A percentile compares a stretch with the other conserved stretches of the same genome.
These are phyloP conservation scores for Adelosebastes latens DNA, from an alignment of 2,797 vertebrate genomes.

Conservation along the genomic window DNA sequence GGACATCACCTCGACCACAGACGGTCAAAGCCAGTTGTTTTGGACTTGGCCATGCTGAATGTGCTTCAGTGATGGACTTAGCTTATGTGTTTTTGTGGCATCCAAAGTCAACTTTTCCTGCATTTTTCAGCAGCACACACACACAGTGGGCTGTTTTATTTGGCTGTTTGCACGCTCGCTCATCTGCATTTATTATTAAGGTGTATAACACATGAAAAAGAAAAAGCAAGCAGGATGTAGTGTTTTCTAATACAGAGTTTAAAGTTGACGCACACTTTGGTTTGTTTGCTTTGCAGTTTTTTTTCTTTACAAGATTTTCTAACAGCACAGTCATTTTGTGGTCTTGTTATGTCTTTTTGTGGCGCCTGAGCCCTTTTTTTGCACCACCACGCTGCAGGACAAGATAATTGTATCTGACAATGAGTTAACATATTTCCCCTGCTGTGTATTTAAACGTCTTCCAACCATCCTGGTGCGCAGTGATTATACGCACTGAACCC, in stretches of 20 bases:
- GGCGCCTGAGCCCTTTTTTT: not conserved
- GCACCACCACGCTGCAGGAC: constrained; percentile 1
- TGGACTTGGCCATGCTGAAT: constrained; percentile 80
- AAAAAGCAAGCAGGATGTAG: not conserved
- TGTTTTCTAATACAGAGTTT: not conserved
- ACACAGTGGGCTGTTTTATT: not conserved
- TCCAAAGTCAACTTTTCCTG: constrained; percentile 9
- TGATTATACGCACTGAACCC: constrained; percentile 37
- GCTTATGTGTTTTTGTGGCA: not conserved
- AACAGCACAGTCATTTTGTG: not conserved
- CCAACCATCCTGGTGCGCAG: constrained; percentile 19
- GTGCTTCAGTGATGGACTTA: constrained; percentile 14
- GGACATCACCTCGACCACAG: constrained; percentile 74
- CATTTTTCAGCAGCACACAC: not conserved
- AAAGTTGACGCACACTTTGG: too few species aligned
- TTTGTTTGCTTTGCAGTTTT: not conserved
- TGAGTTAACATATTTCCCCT: constrained; percentile 2
- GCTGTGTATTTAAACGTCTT: constrained; percentile 34
- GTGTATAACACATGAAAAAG: not conserved
- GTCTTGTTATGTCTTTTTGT: constrained; percentile 2
- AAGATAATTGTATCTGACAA: not conserved
- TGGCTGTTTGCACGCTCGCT: not conserved
- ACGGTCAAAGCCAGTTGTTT: constrained; percentile 83
- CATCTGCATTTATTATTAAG: constrained; percentile 14
- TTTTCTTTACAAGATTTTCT: not conserved